These are phyloP conservation scores for Ditylenchus dipsaci DNA, from an alignment of 1,140 invertebrate species.

Conservation along the genomic window DNA sequence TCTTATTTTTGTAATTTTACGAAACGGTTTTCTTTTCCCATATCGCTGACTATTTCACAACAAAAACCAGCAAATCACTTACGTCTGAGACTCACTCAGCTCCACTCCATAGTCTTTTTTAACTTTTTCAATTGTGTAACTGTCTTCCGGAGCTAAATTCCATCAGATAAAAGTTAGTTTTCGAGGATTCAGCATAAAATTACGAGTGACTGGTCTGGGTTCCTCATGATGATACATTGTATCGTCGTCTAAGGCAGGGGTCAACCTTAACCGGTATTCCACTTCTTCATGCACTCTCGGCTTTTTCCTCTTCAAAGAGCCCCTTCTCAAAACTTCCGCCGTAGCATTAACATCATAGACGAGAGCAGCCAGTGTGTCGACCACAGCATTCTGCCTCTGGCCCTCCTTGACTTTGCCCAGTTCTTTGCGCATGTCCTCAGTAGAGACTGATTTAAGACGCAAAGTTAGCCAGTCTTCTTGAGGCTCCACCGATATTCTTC, in stretches of 20 bases:
- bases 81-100: constrained; percentile 51
- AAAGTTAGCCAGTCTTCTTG: constrained; percentile 54
- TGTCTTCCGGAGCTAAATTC: constrained; percentile 49
- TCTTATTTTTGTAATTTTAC: no score
- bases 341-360: constrained; percentile 59
- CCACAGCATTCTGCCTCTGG: constrained; percentile 51
- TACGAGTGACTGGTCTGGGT: constrained; percentile 29
- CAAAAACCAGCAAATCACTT: constrained; percentile 20
- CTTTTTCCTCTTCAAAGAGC: constrained; percentile 48
- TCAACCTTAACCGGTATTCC: constrained; percentile 53
- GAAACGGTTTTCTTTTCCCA: no score
- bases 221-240: constrained; percentile 43
- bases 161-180: neutral
- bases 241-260: constrained; percentile 51
- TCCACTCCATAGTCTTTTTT: constrained; percentile 56
- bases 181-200: constrained; percentile 2
- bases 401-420: constrained; percentile 50
- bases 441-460: constrained; percentile 52
- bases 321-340: constrained; percentile 54
- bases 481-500: constrained; percentile 52
- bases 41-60: neutral
- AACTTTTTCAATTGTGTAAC: constrained; percentile 49
- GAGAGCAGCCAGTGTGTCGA: constrained; percentile 54
- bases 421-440: constrained; percentile 55
- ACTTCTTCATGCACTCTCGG: constrained; percentile 43